These are phyloP conservation scores for Hemibagrus wyckioides DNA, from an alignment of 2,113 vertebrate genomes.

Conservation along the genomic window DNA sequence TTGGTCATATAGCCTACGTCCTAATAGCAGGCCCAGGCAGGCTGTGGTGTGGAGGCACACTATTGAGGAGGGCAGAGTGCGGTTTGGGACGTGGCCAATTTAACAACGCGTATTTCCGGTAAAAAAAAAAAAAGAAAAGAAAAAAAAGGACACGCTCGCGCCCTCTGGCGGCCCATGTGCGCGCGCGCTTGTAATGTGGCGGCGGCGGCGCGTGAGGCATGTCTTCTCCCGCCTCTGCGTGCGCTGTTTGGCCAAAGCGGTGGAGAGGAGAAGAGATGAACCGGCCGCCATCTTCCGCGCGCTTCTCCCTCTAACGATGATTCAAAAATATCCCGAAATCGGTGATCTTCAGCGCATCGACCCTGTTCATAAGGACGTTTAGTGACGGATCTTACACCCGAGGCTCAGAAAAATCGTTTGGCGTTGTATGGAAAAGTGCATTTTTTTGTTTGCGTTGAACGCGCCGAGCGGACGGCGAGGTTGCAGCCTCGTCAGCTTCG, in stretches of 20 bases:
- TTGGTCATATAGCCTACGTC: not conserved
- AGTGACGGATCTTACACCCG: conserved; percentile 45
- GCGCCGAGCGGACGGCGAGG: conserved; percentile 65
- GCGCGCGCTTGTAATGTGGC: not conserved
- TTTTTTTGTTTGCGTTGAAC: conserved; percentile 61
- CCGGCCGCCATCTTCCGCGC: conserved; percentile 91
- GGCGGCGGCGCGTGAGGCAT: conserved; percentile 16
- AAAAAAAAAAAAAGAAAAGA: not conserved
- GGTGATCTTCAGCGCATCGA: conserved; percentile 51
- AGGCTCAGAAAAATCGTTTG: conserved; percentile 43
- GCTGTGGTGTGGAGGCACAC: not conserved
- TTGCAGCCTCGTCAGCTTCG: conserved; percentile 68
- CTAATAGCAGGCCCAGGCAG: not conserved
- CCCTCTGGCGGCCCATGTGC: conserved; percentile 67
- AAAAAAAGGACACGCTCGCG: conserved; percentile 30
- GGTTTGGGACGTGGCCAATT: conserved; percentile 1
- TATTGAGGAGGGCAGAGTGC: not conserved
- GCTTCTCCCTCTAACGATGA: conserved; percentile 81
- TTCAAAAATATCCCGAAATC: conserved; percentile 64
- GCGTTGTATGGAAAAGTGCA: conserved; percentile 45
- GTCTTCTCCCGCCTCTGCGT: conserved; percentile 73
- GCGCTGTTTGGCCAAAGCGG: conserved; percentile 33
- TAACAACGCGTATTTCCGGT: conserved; percentile 13
- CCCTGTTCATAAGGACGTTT: conserved; percentile 57
- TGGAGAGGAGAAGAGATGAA: conserved; percentile 75